A percentile compares a stretch with the other conserved stretches of the same genome.
These are phyloP conservation scores for Synanceia verrucosa DNA, from an alignment of 2,797 vertebrate genomes.

Conservation along the genomic window DNA sequence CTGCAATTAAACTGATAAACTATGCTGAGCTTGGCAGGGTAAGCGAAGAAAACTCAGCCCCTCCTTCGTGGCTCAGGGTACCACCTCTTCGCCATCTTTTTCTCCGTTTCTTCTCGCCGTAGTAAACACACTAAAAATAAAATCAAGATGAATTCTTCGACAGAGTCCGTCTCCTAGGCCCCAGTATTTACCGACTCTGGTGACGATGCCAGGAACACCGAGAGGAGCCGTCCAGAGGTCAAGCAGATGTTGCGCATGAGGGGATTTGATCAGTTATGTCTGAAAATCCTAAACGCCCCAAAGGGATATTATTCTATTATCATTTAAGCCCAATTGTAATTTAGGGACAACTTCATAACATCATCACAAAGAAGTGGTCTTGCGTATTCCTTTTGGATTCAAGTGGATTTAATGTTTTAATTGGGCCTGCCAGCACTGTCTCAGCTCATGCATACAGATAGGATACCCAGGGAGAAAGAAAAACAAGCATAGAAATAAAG, in stretches of 20 bases:
- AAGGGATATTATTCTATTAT: constrained; percentile 38
- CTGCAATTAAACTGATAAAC: constrained; percentile 81
- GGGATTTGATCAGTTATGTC: constrained; percentile 41
- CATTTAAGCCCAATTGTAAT: constrained; percentile 36
- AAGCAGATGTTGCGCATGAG: constrained; percentile 73
- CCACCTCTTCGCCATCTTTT: constrained; percentile 29
- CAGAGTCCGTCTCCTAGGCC: constrained; percentile 39
- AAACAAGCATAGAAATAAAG: constrained; percentile 67
- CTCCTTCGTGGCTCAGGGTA: constrained; percentile 20
- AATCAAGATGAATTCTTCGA: constrained; percentile 66
- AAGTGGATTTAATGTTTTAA: constrained; percentile 60
- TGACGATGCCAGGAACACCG: constrained; percentile 69
- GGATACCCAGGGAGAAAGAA: constrained; percentile 64
- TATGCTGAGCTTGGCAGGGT: constrained; percentile 68
- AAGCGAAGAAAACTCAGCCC: constrained; percentile 41
- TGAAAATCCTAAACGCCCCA: constrained; percentile 43
- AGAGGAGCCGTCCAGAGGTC: constrained; percentile 71
- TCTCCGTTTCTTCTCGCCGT: constrained; percentile 23
- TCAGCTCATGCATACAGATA: constrained; percentile 47
- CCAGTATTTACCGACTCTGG: constrained; percentile 69
- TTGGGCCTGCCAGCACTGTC: constrained; percentile 51
- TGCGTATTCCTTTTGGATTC: constrained; percentile 30
- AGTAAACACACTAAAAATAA: constrained; percentile 76
- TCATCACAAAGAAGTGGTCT: constrained; percentile 24
- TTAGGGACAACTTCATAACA: constrained; percentile 36